Conservation (phyloP, 1,140 invertebrate genomes). For the Sipha flava region DNA sequence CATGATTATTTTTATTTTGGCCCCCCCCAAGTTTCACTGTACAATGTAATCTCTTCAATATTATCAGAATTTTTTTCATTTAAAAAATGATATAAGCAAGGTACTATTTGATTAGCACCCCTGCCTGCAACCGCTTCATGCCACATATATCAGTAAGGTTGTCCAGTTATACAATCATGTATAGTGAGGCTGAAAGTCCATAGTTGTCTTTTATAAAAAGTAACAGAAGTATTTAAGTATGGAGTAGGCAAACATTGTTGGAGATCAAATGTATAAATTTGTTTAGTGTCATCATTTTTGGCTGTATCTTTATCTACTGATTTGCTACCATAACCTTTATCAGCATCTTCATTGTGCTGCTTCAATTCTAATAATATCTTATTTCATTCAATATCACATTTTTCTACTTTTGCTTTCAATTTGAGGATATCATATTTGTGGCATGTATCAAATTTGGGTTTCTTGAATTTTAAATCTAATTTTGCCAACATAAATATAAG, state of each 20-base stretch:
- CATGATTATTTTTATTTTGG: conserved; percentile 29
- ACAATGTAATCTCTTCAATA: conserved; percentile 25
- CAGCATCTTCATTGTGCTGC: background rate
- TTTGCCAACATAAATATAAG: too few species aligned
- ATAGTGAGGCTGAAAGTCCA: conserved; percentile 33
- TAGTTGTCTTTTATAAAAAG: conserved; percentile 34
- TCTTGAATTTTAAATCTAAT: background rate
- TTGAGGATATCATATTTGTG: background rate
- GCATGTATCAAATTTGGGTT: background rate
- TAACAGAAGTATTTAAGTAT: conserved; percentile 11
- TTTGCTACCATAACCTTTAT: background rate
- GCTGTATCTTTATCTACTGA: background rate
- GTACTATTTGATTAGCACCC: conserved; percentile 34
- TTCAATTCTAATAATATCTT: background rate
- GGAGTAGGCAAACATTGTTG: conserved; percentile 34
- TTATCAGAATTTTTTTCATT: conserved; percentile 14
- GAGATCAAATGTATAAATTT: background rate
- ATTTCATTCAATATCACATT: background rate
- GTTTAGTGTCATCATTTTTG: background rate
- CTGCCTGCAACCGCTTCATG: conserved; percentile 33
- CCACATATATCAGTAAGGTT: conserved; percentile 34
- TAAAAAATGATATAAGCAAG: conserved; percentile 35
- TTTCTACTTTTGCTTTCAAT: background rate
- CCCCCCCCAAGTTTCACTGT: background rate
- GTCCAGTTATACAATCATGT: conserved; percentile 32